These are phyloP conservation scores for Melierax canorus DNA, from an alignment of 2,113 vertebrate species.

Conservation along the genomic window DNA sequence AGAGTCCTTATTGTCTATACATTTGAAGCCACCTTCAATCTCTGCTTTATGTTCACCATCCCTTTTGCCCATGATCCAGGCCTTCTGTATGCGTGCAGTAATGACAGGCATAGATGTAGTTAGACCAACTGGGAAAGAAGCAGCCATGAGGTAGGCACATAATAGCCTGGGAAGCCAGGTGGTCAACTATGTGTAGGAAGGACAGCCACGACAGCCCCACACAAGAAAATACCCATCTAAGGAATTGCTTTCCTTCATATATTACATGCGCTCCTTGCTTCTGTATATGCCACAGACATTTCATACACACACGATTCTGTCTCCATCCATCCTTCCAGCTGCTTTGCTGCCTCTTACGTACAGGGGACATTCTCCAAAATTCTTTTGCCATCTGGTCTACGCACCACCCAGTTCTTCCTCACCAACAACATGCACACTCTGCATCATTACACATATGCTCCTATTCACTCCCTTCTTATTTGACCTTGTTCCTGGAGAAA, in stretches of 20 bases:
- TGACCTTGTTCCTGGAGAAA: background rate
- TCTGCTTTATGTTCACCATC: background rate
- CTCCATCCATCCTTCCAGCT: background rate
- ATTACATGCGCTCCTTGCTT: background rate
- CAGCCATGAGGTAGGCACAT: background rate
- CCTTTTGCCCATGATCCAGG: background rate
- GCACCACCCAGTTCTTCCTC: background rate
- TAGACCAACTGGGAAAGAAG: background rate
- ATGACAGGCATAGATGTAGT: background rate
- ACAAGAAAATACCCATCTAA: background rate
- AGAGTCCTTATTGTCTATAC: background rate
- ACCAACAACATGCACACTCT: background rate
- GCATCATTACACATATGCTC: background rate
- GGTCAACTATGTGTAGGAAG: background rate
- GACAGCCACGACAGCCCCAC: accelerated
- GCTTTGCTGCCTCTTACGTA: background rate
- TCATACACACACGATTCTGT: background rate
- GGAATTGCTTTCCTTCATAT: background rate
- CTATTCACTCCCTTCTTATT: background rate
- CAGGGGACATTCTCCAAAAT: background rate
- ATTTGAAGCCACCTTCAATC: background rate
- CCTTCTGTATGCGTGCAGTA: background rate
- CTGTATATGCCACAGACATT: background rate
- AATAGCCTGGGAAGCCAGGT: background rate
- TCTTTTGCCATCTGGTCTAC: background rate